A percentile compares a stretch with the other conserved stretches of the same genome.
Conservation (phyloP, 1,140 invertebrate species). For the Gyrodactylus salaris region DNA sequence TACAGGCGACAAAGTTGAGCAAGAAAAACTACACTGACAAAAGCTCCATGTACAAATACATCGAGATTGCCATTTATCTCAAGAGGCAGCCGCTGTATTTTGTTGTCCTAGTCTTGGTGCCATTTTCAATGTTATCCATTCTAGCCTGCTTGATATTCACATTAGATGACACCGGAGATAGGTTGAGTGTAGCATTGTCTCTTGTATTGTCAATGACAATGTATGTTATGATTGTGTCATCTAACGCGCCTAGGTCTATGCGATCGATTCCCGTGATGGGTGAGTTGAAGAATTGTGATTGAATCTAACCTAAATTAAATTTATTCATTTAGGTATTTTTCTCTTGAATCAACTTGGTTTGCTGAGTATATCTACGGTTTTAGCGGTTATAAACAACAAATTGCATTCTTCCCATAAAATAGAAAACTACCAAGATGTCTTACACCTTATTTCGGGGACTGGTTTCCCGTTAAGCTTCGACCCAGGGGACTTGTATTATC, state of each 20-base stretch:
- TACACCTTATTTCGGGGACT: neutral
- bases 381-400: neutral
- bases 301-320: neutral
- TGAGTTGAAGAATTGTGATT: neutral
- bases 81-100: conserved; percentile 4
- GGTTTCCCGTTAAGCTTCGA: neutral
- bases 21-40: neutral
- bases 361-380: neutral
- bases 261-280: conserved; percentile 2
- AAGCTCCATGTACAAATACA: neutral
- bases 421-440: neutral
- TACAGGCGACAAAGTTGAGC: neutral
- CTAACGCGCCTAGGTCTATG: conserved; percentile 2
- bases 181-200: neutral
- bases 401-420: neutral
- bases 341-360: neutral
- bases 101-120: conserved; percentile 3
- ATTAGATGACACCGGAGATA: neutral
- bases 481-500: neutral
- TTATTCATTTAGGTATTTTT: neutral
- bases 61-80: neutral
- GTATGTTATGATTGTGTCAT: conserved; percentile 3
- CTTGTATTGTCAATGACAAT: conserved; percentile 1
- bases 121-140: conserved; percentile 2
- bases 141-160: conserved; percentile 4